Evolutionary conservation across 2,888 invertebrate genomes (phyloP), one percentile per base, ranked within the genome.

Genomic region (Drosophila phalerata): DNA sequence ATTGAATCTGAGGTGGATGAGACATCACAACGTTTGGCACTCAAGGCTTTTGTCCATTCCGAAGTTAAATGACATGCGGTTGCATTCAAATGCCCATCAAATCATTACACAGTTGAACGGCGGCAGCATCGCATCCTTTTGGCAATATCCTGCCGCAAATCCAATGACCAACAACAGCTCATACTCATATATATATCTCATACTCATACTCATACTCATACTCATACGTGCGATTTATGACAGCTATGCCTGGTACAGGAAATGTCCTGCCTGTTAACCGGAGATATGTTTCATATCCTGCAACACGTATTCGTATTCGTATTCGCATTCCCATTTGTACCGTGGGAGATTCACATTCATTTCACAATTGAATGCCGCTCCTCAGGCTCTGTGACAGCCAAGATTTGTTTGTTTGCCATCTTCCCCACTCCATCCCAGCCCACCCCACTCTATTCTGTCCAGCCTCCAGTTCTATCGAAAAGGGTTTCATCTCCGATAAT

Each of bases 181-280:
- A 17, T 17, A 6, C 49, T 32, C 30, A 10, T 4, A 55, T 58
- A 43, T 65, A 68, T 19, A 60, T 22, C 30, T 30, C 43, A 43
- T 22, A 6, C 45, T 45, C 25, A 28, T 3, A 55, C 61, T 47
- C 65, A 67, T 5, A 57, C 64, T 42, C 65, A 68, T 62, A 38
- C 28, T 42, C 55, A 32, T 56, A 75, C 64, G 68, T 75, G 87
- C 65, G 79, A 73, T 73, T 81, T 87, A 78, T 89, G 89, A 87
- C 84, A 84, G 88, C 25, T 40, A 32, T 34, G 49, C 9, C 38
- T 52, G 51, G 37, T 15, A 67, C 72, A 90, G 92, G 92, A 92
- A 89, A 90, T 92, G 91, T 92, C 92, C 92, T 84, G 92, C 91
- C 91, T 89, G 90, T 85, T 89, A 88, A 89, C 91, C 91, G 92